Percentiles rank a stretch among this genome's conserved stretches.
Evolutionary conservation across 2,888 invertebrate genomes (phyloP).

Genomic region (Acleris sparsana): DNA sequence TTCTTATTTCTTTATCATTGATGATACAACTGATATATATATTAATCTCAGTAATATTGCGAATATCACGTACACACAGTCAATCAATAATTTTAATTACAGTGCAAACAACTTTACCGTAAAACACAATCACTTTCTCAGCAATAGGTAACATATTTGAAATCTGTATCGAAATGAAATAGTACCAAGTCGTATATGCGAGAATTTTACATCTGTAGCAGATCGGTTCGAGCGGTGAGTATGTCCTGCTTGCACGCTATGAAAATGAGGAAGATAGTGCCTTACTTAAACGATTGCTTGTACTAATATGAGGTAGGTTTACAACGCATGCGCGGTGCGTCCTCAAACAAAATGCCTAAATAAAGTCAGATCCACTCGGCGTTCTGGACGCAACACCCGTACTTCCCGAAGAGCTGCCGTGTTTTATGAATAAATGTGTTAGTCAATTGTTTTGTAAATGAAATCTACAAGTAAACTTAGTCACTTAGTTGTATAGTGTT

Average conservation of each 20-base stretch:
- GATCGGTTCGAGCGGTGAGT: neutral
- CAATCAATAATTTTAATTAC: neutral
- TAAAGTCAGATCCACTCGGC: conserved; percentile 24
- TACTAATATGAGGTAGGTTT: neutral
- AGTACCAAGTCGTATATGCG: conserved; percentile 20
- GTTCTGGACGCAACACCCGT: conserved; percentile 5
- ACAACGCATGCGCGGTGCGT: conserved; percentile 24
- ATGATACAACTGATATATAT: too few relatives aligned
- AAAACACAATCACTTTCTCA: conserved; percentile 12
- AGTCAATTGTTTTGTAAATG: conserved; percentile 30
- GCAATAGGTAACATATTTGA: conserved; percentile 12
- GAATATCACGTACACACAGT: neutral
- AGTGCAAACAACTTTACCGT: neutral
- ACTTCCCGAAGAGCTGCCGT: neutral
- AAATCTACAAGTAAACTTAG: conserved; percentile 27
- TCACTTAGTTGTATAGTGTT: conserved; percentile 14
- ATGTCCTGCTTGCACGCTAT: neutral
- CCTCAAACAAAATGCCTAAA: neutral
- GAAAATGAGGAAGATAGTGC: neutral
- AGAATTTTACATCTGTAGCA: neutral
- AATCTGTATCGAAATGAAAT: conserved; percentile 20
- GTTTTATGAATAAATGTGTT: conserved; percentile 18
- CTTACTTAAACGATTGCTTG: neutral
- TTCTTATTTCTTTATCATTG: too few relatives aligned
- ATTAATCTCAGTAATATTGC: too few relatives aligned